phyloP scores from a whole-genome alignment of 2,113 vertebrate genomes.

The Megaceryle maxima region DNA sequence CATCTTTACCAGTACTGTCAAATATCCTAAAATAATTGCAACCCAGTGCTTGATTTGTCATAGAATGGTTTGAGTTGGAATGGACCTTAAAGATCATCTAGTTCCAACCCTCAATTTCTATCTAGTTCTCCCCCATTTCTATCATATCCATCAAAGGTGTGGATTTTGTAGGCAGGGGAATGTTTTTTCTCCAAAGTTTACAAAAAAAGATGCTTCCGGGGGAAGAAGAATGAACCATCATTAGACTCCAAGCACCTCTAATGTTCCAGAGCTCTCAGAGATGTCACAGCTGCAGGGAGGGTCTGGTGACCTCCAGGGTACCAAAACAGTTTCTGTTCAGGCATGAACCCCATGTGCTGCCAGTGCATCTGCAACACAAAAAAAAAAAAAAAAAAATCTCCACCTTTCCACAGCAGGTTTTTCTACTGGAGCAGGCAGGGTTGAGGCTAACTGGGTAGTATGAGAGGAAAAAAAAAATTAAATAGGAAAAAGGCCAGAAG shows the following conservation, averaged over 20 bases:
- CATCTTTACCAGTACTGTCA: background rate
- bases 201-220: background rate
- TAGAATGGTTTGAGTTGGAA: too few relatives aligned
- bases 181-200: background rate
- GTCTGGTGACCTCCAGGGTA: background rate
- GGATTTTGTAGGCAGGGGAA: accelerated
- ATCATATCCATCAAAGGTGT: background rate
- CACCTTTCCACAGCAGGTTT: background rate
- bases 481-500: background rate
- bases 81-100: too few relatives aligned
- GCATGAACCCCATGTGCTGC: background rate
- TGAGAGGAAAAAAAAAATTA: accelerated
- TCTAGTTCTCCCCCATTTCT: background rate
- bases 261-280: accelerated
- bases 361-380: background rate
- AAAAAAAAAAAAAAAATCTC: background rate
- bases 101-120: too few relatives aligned
- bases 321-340: background rate
- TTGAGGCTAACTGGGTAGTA: background rate
- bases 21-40: background rate
- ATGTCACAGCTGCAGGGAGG: background rate
- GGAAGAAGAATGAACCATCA: background rate
- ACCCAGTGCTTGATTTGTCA: background rate
- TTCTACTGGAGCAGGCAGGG: background rate
- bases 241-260: background rate